Evolutionary conservation across 2,113 vertebrate genomes (phyloP), one percentile per base, ranked within the genome.

Genomic region (Sapajus apella): DNA sequence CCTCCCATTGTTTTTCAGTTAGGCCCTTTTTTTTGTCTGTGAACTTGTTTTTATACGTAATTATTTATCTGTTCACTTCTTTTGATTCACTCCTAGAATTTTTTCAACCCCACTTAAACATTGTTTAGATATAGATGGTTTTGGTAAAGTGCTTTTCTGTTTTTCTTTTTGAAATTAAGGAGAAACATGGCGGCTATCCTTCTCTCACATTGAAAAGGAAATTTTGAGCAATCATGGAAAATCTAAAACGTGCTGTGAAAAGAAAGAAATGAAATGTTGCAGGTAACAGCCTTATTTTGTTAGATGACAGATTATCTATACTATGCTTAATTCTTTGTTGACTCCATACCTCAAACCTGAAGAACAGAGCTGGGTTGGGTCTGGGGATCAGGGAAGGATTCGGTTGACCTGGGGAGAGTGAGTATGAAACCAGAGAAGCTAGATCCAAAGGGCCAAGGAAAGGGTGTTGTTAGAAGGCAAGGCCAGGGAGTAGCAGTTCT

Each of bases 171-270:
- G 90, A 83, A 96, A 98, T 98, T 85, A 83, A 98, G 94, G 96
- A 98, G 98, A 99, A 91, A 97, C 68, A 82, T 99, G 98, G 98
- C 97, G 98, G 56, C 96, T 99, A 70, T 99, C 98, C 40, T 99
- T 99, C 76, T 99, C 98, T 89, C 96, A 99, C 32, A 91, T 98
- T 95, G 99, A 99, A 98, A 99, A 99, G 96, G 0, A 8, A 32
- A 99, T 99, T 87, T 43, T 99, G 84, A 98, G 89, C 23, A 98
- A 98, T 91, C 99, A 99, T 8, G 99, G 99, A 32, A 94, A 98
- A 2, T 27, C 83, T 20, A 99, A 99, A 98, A 99, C 98, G 6
- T 99, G 98, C 96, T 99, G 98, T 97, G 98, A 99, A 94, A 37
- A 3, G 79, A 66, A 0, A 0, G 97, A 95, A 27, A 9, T 0